Evolutionary conservation across 2,888 invertebrate species (phyloP), one percentile per base, ranked within the genome.

Genomic region (Ypsolopha scabrella): DNA sequence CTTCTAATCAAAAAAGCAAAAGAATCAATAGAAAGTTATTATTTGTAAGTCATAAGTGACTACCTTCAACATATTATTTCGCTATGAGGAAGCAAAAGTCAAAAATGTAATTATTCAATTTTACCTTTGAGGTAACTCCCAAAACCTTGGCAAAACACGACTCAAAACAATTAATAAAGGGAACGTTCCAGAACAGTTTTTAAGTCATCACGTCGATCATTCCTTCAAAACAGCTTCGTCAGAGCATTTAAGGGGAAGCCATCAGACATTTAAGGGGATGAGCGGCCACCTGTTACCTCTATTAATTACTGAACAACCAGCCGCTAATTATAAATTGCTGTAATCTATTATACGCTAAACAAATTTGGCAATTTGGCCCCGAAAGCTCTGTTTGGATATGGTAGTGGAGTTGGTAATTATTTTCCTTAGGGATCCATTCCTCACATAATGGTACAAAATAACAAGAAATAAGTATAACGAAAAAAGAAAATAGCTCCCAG

Each of bases 271-370:
- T 24, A 24, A 24, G 24, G 43, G 61, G 65, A 65, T 66, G 56
- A 63, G 52, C 57, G 61, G 46, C 63, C 75, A 75, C 73, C 75
- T 75, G 75, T 62, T 50, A 41, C 60, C 62, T 54, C 51, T 56
- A 65, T 62, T 62, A 62, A 65, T 67, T 60, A 58, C 53, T 39
- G 33, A 49, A 41, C 39, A 41, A 10, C 9, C 11, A 14, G 37
- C 36, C 60, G 66, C 71, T 76, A 72, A 79, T 74, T 75, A 72
- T 73, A 69, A 72, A 72, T 70, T 64, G 61, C 54, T 53, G 65
- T 64, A 60, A 75, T 75, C 66, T 64, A 68, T 75, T 65, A 66
- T 63, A 64, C 65, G 65, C 64, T 65, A 63, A 61, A 63, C 65
- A 61, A 65, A 64, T 65, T 60, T 57, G 63, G 65, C 63, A 67